phyloP scores from a whole-genome alignment of 2,888 invertebrate species.

The Physocephala rufipes region DNA sequence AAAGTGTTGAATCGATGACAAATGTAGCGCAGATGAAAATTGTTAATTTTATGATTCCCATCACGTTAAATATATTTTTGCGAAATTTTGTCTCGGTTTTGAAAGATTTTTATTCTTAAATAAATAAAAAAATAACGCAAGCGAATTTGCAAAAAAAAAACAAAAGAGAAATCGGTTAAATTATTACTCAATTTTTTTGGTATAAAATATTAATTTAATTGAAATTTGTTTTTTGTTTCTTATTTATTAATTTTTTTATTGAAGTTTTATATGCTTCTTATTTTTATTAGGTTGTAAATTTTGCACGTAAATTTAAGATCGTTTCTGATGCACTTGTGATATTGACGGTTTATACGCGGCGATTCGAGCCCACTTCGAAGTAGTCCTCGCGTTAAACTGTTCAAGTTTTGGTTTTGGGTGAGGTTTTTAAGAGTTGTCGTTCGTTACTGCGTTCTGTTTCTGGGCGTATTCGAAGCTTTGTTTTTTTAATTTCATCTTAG shows the following conservation, averaged over 20 bases:
- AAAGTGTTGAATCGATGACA: slow-evolving; percentile 27
- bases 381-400: slow-evolving; percentile 24
- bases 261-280: too few species aligned
- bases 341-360: too few species aligned
- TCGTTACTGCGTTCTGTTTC: neutral
- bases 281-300: neutral
- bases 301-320: too few species aligned
- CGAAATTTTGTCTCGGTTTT: neutral
- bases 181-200: too few species aligned
- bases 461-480: too few species aligned
- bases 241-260: too few species aligned
- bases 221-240: too few species aligned
- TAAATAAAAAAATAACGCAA: neutral
- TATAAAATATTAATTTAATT: too few species aligned
- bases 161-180: neutral
- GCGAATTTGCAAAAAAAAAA: neutral
- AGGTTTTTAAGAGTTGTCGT: slow-evolving; percentile 23
- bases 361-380: neutral
- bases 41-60: slow-evolving; percentile 18
- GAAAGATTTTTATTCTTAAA: neutral
- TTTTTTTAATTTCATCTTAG: neutral
- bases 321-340: too few species aligned
- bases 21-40: slow-evolving; percentile 21
- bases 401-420: slow-evolving; percentile 3
- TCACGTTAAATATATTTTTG: slow-evolving; percentile 16